These are phyloP conservation scores for Characodon lateralis DNA, from an alignment of 2,797 vertebrate genomes.

Conservation along the genomic window DNA sequence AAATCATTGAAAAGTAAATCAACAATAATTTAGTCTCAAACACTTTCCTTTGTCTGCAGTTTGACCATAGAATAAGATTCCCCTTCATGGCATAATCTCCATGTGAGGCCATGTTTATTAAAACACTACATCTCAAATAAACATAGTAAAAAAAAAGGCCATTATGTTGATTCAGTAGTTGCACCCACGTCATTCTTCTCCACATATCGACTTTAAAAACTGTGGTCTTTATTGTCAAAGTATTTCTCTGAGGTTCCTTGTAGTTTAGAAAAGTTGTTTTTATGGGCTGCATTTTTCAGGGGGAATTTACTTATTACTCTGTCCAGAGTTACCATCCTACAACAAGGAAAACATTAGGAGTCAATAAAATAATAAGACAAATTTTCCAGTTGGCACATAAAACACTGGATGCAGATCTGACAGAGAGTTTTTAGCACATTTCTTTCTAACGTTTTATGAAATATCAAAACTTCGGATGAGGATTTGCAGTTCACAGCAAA, in stretches of 20 bases:
- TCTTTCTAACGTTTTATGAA: not conserved
- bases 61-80: not conserved
- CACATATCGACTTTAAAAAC: slow-evolving; percentile 1
- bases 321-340: not conserved
- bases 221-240: not conserved
- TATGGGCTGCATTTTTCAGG: not conserved
- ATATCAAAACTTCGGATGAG: not conserved
- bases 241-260: not conserved
- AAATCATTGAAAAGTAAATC: not conserved
- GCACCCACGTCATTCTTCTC: slow-evolving; percentile 3
- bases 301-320: not conserved
- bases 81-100: slow-evolving; percentile 2
- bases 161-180: not conserved
- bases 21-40: not conserved
- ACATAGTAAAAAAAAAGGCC: not conserved
- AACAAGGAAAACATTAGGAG: not conserved
- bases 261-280: not conserved
- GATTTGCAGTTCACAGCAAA: not conserved
- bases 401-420: not conserved
- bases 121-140: slow-evolving; percentile 7
- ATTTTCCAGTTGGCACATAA: not conserved
- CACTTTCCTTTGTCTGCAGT: not conserved
- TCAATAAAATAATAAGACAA: not conserved
- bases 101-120: slow-evolving; percentile 8
- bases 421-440: not conserved